Evolutionary conservation across 2,888 invertebrate genomes (phyloP), one percentile per base, ranked within the genome.

Genomic region (Lithophane leautieri): DNA sequence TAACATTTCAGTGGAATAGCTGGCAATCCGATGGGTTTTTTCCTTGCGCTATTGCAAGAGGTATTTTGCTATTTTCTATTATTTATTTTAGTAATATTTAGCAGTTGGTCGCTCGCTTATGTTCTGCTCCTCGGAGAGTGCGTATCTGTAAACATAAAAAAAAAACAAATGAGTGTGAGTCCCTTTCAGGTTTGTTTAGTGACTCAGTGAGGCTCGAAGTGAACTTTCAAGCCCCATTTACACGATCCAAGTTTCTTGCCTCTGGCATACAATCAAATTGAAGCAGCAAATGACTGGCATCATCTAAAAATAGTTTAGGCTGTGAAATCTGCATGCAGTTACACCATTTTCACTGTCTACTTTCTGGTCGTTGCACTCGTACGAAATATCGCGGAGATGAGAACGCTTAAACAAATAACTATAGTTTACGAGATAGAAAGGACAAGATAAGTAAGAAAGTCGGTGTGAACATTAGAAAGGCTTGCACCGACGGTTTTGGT

Each of bases 371-470:
- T 52, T 50, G 50, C 22, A 9, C 60, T 47, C 34, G 22, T 61
- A 50, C 54, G 42, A 70, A 70, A 77, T 62, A 50, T 22, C 16
- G 1, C 4, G 0, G 70, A 77, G 61, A 70, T 56, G 69, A 67
- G 16, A 28, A n/a, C 19, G 34, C n/a, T 56, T 50, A 54, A 7
- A 61, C 61, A 40, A 58, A 62, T 44, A 68, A 79, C n/a, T n/a
- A 44, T 66, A 63, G 19, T 72, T 72, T 44, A 50, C 6, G 12
- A 69, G 65, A 79, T 68, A 42, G 68, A 81, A 81, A 76, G 25
- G 47, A 63, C 11, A 34, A 73, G 66, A 74, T 81, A 74, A 25
- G 1, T 9, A 42, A n/a, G 66, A 56, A 74, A 81, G 44, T 56
- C 47, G 19, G 34, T 67, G 56, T 42, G 22, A 62, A 50, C 47